Percentiles rank a stretch among this genome's conserved stretches.
Conservation (phyloP, 2,113 vertebrate species). For the Panurus biarmicus region DNA sequence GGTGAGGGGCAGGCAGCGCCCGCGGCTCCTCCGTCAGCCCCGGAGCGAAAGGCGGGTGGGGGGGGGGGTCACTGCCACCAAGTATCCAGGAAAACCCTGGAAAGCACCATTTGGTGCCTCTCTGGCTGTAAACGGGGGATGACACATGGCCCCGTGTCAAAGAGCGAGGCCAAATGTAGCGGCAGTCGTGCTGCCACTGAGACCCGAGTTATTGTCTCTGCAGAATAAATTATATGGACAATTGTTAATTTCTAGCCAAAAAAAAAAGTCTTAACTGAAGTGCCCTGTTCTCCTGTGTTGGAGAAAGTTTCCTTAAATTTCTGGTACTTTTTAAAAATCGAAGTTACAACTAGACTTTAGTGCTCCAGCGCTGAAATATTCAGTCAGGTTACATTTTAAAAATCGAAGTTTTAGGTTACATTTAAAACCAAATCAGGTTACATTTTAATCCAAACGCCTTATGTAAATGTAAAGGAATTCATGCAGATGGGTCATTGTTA, state of each 20-base stretch:
- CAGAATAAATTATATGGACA: not conserved
- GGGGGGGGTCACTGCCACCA: not conserved
- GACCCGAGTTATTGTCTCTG: not conserved
- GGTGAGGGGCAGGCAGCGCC: not conserved
- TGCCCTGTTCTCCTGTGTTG: not conserved
- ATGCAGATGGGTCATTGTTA: not conserved
- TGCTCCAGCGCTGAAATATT: not conserved
- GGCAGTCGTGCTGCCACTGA: not conserved
- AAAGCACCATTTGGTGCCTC: not conserved
- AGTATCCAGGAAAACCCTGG: not conserved
- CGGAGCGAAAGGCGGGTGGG: rapidly evolving
- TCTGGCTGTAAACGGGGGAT: not conserved
- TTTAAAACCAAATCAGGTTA: not conserved
- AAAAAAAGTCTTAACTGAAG: not conserved
- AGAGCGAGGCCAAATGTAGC: not conserved
- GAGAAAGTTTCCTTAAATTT: not conserved
- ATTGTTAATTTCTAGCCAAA: not conserved
- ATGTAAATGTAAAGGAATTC: not conserved
- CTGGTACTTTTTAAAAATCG: not conserved
- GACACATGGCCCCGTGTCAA: rapidly evolving
- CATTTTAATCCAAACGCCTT: not conserved
- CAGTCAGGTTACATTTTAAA: not conserved
- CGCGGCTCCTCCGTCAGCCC: rapidly evolving
- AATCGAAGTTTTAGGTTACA: not conserved
- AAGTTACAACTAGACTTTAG: not conserved